Evolutionary conservation across 2,888 invertebrate species (phyloP), one percentile per base, ranked within the genome.

Genomic region (Augiades crinisus): DNA sequence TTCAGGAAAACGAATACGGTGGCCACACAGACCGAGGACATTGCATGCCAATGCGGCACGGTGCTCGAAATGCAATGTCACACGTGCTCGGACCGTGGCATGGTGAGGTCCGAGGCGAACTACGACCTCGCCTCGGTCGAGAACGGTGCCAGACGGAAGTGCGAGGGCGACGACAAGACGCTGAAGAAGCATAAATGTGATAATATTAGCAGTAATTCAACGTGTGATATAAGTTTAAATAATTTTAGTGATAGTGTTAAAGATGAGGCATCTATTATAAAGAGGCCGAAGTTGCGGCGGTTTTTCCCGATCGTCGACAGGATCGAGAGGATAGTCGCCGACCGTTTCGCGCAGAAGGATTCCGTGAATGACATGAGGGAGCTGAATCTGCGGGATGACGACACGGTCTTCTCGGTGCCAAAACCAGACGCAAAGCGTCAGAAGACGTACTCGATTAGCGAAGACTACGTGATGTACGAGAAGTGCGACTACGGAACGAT

Each of bases 171-270:
- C 27, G 76, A 71, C 6, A 80, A 77, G 54, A 66, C 72, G 64
- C 65, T 78, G 56, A 83, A 86, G 63, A 88, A 88, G 81, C 84
- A 74, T 65, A 88, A 89, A 83, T 89, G 88, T 88, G 89, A 89
- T 88, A 88, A 77, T 75, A 65, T 68, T 74, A 73, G 69, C 65
- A 69, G 63, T 74, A 75, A 68, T 67, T 57, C 65, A 67, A 70
- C 63, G 72, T 75, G 81, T 78, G 78, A 78, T 77, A 80, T 72
- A 68, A 65, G 61, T 64, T 64, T 76, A 68, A 61, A 64, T 59
- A 61, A 58, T 66, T 64, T 62, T 63, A 69, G 67, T 65, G 60
- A 60, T 64, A 50, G 36, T 50, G 27, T 21, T 37, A 51, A 30
- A 8, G 34, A 43, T 43, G 60, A 64, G 59, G 69, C 63, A 51